Base-by-base conservation (phyloP, 1,140 invertebrate genomes). In the Drosophila varians region DNA sequence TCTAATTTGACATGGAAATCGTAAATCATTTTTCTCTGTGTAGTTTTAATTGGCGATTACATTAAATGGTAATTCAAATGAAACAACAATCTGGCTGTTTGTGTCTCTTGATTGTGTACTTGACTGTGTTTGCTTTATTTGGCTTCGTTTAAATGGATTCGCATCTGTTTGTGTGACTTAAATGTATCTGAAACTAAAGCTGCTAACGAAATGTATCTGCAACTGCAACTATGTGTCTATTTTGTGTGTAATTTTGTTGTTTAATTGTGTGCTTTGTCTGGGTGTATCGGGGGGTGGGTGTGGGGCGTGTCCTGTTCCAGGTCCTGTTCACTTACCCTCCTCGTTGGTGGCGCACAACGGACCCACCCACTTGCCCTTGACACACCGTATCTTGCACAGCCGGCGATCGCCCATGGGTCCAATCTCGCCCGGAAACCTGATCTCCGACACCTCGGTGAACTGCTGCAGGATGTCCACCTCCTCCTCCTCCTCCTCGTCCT, bases 361-460 rank as follows among this genome's bases (percentile, higher is more conserved):
- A 9, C 96, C 95, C 36, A 96, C 94, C 96, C 96, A 96, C 77
- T 95, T 94, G 38, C 95, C 95, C 74, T 94, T 94, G 40, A 96
- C 94, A 77, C 95, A 96, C 90, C 96, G 96, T 51, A 96, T 95
- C 90, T 96, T 96, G 90, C 96, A 96, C 2, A 96, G 92, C 14
- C 95, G 91, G 54, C 93, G 92, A 88, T 95, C 94, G 57, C 94
- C 93, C 58, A 94, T 84, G 14, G 94, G 93, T 12, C 94, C 93
- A 72, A 95, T 93, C 47, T 94, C 90, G 5, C 94, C 95, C 9
- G 94, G 93, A 91, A 96, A 96, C 72, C 93, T 93, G 21, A 94
- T 93, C 76, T 94, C 93, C 11, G 92, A 91, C 1, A 94, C 91
- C 51, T 91, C 90, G 34, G 84, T 90, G 51, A 91, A 91, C 51